Base-by-base conservation (phyloP, 2,888 invertebrate genomes). In the Dynastes maya region DNA sequence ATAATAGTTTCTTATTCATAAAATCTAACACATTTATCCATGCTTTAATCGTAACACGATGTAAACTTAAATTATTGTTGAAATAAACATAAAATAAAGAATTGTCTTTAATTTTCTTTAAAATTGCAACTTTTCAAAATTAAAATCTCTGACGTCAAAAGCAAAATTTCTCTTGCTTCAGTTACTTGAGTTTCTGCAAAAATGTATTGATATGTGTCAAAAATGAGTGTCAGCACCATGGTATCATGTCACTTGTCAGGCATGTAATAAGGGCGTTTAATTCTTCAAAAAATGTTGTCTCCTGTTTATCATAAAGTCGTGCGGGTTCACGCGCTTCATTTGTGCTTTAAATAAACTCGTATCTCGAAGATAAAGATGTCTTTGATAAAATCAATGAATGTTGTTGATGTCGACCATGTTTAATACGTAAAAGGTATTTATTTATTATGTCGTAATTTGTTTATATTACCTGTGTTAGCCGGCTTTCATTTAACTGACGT, bases 381-480 rank as follows among this genome's bases (percentile, higher is more conserved):
- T 70, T 68, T 72, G 58, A 61, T 65, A 75, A 78, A 78, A 78
- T 78, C 78, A 65, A 78, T 78, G 75, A 61, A 49, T 76, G 45
- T 76, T 76, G 63, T 64, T 78, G 61, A 65, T 70, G 75, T 78
- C 78, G 55, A 78, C 78, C 78, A 78, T 78, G 68, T 78, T 78
- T 67, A 29, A 78, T 67, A 65, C 53, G 63, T 70, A 49, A 37
- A 67, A 51, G 67, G 53, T 68, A 22, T 78, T 55, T 45, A 45
- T 45, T 68, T 78, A 63, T 45, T 68, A 75, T 68, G 70, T 77
- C 55, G 16, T 63, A 58, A 68, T 67, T 76, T 78, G 75, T 70
- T 76, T 76, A 53, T 76, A 67, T 65, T 65, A 40, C 45, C 8
- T 16, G 49, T 37, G 22, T 53, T 40, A 61, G 63, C 74, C 74